Base-by-base conservation (phyloP, 53 echinoderm and acorn worm genomes). In the Apostichopus leukothele region DNA sequence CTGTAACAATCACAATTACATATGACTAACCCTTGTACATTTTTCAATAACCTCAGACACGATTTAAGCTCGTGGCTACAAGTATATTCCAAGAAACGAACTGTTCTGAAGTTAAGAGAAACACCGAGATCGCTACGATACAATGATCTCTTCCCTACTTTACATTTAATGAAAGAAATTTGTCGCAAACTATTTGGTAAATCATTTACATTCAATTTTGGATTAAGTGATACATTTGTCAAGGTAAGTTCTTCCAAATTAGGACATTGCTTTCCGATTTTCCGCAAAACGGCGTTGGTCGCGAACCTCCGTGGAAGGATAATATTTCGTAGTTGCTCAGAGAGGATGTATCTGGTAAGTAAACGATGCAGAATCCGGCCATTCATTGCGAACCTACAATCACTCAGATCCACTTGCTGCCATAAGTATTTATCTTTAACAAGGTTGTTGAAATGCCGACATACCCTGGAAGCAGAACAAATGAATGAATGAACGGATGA, bases 271-370 rank as follows among this genome's bases (percentile, higher is more conserved):
- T 81, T 81, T 22, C 53, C 53, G 19, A 81, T 16, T 59, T 59
- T 81, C 22, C 53, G 54, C 23, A 81, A 54, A 10, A 81, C 81
- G 8, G 55, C 81, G 11, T 57, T 81, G 10, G 81, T 81, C 5
- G 55, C 81, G 25, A 81, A 81, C n/a, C 22, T 81, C n/a, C 59
- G 16, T 10, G 81, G 81, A 22, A 81, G 59, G 81, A n/a, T 57
- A 1, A 81, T 20, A 2, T n/a, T 59, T 23, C 55, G 54, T 20
- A 81, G 0, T 20, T 81, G 54, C 54, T 51, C 9, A 11, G 81
- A 81, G 26, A 81, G 81, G 9, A 81, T 57, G 53, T 81, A 81
- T 55, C 81, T 20, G 59, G n/a, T 81, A 0, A 81, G 55, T 11
- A 81, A 55, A 18, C 81, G 54, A 16, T 81, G 81, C 7, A 81